Percentiles rank a stretch among this genome's conserved stretches.
Evolutionary conservation across 2,797 vertebrate genomes (phyloP).

Genomic region (Epinephelus coioides): DNA sequence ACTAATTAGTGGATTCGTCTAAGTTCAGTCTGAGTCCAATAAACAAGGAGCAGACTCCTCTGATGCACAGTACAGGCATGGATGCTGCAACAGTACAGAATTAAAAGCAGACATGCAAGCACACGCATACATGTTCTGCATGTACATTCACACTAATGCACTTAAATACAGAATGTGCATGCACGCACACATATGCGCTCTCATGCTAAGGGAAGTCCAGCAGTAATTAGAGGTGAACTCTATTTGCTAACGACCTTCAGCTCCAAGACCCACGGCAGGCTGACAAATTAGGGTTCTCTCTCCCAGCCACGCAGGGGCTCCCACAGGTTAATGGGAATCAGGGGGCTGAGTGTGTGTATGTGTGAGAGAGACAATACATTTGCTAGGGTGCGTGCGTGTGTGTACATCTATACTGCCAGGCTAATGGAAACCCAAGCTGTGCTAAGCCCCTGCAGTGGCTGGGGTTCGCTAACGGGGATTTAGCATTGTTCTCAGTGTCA

Average conservation of each 20-base stretch:
- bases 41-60: neutral
- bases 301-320: slow-evolving; percentile 66
- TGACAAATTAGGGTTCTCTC: slow-evolving; percentile 83
- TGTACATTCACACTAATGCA: slow-evolving; percentile 10
- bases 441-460: slow-evolving; percentile 70
- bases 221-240: slow-evolving; percentile 85
- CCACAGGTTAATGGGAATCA: slow-evolving; percentile 85
- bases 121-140: neutral
- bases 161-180: slow-evolving; percentile 34
- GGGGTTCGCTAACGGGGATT: slow-evolving; percentile 71
- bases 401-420: slow-evolving; percentile 46
- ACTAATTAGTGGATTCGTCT: neutral
- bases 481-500: slow-evolving; percentile 77
- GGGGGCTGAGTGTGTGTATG: slow-evolving; percentile 37
- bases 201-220: slow-evolving; percentile 57
- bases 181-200: slow-evolving; percentile 27
- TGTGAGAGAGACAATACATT: slow-evolving; percentile 43
- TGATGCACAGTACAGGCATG: neutral
- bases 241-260: slow-evolving; percentile 83
- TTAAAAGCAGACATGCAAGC: neutral
- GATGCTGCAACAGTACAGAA: neutral
- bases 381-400: slow-evolving; percentile 12
- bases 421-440: slow-evolving; percentile 75
- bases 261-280: slow-evolving; percentile 70
- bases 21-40: slow-evolving; percentile 4